Evolutionary conservation across 2,797 vertebrate species (phyloP).

Genomic region (Melanotaenia parkinsoni): DNA sequence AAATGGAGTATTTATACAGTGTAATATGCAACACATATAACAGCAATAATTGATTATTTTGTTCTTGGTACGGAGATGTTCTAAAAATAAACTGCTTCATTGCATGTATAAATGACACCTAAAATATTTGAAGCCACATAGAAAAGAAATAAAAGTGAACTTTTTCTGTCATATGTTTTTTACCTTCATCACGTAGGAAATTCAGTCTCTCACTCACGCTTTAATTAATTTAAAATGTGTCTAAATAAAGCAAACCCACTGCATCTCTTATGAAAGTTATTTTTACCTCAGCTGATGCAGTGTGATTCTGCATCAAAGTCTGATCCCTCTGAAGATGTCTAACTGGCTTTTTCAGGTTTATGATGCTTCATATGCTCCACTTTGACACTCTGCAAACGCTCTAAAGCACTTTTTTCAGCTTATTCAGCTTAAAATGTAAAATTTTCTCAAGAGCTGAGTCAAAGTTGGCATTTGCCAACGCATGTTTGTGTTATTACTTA

Average conservation of each 20-base stretch:
- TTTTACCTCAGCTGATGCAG: slow-evolving; percentile 22
- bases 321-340: slow-evolving; percentile 29
- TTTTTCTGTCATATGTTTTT: slow-evolving; percentile 22
- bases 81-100: slow-evolving; percentile 23
- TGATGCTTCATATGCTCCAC: slow-evolving; percentile 29
- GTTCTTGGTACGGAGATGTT: background rate
- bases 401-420: slow-evolving; percentile 14
- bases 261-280: slow-evolving; percentile 14
- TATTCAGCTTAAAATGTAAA: slow-evolving; percentile 5
- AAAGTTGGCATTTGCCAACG: background rate
- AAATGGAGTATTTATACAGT: no score
- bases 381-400: slow-evolving; percentile 47
- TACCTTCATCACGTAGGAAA: slow-evolving; percentile 6
- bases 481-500: no score
- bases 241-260: slow-evolving; percentile 12
- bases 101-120: slow-evolving; percentile 27
- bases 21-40: no score
- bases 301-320: slow-evolving; percentile 24
- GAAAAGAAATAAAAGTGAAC: background rate
- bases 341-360: slow-evolving; percentile 39
- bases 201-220: slow-evolving; percentile 1
- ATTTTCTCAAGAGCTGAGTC: background rate
- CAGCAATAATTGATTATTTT: background rate
- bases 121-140: slow-evolving; percentile 32
- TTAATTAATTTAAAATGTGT: slow-evolving; percentile 8